Evolutionary conservation across 2,113 vertebrate species (phyloP), one percentile per base, ranked within the genome.

Genomic region (Albula goreensis): DNA sequence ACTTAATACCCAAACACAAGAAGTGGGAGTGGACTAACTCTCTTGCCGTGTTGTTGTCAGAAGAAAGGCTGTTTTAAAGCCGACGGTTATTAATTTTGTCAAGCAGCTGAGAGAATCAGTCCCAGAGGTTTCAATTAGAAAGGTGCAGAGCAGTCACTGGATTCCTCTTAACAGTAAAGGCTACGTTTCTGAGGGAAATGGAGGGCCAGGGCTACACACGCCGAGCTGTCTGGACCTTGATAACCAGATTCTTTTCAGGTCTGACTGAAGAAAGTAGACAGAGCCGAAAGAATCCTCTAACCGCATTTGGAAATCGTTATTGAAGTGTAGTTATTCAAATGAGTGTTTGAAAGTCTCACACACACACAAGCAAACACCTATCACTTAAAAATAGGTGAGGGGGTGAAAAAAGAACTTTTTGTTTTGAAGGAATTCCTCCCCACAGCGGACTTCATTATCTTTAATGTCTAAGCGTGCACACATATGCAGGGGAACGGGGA

Each of bases 81-180:
- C 87, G 90, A 89, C 91, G 93, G 91, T 91, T 91, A 92, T 91
- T 88, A 89, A 90, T 11, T 79, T 89, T 88, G 91, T 82, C 50
- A 90, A 83, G 57, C 91, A 92, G 90, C 89, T 94, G 87, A 89
- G 89, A 93, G 94, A 90, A 87, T 88, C 84, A 90, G 88, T 95
- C 93, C 95, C 95, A 93, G 86, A 92, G 94, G 95, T 95, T 95
- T 95, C 91, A 95, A 95, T 95, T 95, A 95, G 90, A 94, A 94
- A 94, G 93, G 91, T 90, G 86, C 86, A 80, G 89, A 88, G 90
- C 90, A 92, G 92, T 84, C 89, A 92, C 92, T 91, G 91, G 87
- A 90, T 93, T 94, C 90, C 85, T 89, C 94, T 91, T 95, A 94
- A 95, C 92, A 92, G 93, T 89, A 89, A 90, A 89, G 90, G 91